Percentiles rank a stretch among this genome's conserved stretches.
These are phyloP conservation scores for Drosophila arawakana DNA, from an alignment of 1,140 invertebrate species.

Conservation along the genomic window DNA sequence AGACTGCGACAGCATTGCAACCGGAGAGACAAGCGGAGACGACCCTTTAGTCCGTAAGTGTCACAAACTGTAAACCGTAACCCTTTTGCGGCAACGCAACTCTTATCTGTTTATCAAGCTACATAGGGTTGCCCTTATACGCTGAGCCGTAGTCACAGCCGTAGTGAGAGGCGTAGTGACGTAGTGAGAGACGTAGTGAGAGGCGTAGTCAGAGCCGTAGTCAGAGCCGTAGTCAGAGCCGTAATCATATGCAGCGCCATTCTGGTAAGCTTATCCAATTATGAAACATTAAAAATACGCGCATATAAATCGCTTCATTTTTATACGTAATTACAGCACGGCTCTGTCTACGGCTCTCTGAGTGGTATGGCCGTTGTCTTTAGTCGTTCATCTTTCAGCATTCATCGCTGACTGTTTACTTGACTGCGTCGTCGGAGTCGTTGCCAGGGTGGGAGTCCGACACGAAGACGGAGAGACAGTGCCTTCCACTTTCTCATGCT, in stretches of 20 bases:
- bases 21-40: constrained; percentile 8
- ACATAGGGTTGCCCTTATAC: neutral
- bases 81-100: constrained; percentile 13
- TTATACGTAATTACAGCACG: constrained; percentile 70
- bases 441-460: neutral
- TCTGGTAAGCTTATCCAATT: constrained; percentile 67
- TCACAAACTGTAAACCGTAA: constrained; percentile 12
- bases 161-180: neutral
- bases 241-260: neutral
- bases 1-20: neutral
- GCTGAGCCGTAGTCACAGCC: neutral
- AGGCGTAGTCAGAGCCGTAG: constrained; percentile 1
- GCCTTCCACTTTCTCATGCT: constrained; percentile 38
- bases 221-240: neutral
- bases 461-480: neutral
- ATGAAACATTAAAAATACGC: constrained; percentile 80
- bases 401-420: neutral
- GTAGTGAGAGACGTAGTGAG: constrained; percentile 3
- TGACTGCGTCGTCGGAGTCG: constrained; percentile 12
- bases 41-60: neutral
- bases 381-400: constrained; percentile 1
- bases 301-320: constrained; percentile 83
- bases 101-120: constrained; percentile 21
- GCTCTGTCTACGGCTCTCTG: neutral
- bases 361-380: neutral